Conservation (phyloP, 2,888 invertebrate species). For the Syrphus vitripennis region DNA sequence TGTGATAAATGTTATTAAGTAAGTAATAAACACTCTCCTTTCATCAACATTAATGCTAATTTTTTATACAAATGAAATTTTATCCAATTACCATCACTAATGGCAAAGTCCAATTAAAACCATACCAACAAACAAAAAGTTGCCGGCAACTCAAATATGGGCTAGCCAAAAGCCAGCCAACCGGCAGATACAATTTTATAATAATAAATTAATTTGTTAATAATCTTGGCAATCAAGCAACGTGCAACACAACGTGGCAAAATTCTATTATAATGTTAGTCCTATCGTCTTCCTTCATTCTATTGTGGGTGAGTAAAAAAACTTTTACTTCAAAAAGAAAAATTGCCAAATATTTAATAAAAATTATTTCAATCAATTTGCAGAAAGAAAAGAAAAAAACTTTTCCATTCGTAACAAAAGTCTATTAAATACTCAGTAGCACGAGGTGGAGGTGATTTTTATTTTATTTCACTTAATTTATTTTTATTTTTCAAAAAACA, state of each 20-base stretch:
- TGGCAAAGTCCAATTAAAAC: conserved; percentile 53
- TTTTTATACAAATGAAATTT: too few species aligned
- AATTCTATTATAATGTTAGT: neutral
- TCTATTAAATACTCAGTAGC: too few species aligned
- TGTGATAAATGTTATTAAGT: neutral
- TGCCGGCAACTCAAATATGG: neutral
- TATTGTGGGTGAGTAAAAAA: neutral
- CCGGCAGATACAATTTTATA: neutral
- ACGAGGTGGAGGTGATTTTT: neutral
- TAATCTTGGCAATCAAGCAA: conserved; percentile 36
- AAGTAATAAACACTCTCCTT: conserved; percentile 12
- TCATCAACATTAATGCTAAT: conserved; percentile 43
- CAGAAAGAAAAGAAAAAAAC: neutral
- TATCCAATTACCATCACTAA: conserved; percentile 51
- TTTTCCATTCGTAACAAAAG: neutral
- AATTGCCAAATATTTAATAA: neutral
- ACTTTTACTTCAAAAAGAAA: neutral
- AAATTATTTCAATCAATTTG: neutral
- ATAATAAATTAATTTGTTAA: conserved; percentile 42
- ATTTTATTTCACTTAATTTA: neutral
- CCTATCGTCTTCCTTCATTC: too few species aligned
- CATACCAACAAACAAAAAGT: neutral
- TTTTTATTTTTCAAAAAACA: neutral
- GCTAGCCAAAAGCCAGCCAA: neutral
- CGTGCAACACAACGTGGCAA: too few species aligned